phyloP scores from a whole-genome alignment of 1,140 invertebrate species.

The Berghia stephanieae region DNA sequence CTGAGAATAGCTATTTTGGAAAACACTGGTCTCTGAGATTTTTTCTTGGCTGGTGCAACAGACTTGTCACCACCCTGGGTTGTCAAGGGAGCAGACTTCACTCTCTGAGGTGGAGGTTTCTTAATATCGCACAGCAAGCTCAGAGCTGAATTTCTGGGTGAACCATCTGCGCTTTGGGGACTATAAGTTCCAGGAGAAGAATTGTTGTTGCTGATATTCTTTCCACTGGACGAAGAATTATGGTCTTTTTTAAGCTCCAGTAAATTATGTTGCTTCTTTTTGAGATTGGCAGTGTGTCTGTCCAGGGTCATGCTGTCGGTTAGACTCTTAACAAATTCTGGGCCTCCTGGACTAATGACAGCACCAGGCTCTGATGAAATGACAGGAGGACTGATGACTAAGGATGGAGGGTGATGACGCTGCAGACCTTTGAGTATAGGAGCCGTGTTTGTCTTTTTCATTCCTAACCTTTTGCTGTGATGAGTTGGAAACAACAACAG shows the following conservation, averaged over 20 bases:
- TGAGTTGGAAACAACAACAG: no score
- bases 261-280: constrained; percentile 32
- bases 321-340: constrained; percentile 54
- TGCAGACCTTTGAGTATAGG: constrained; percentile 44
- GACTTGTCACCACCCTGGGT: background rate
- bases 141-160: background rate
- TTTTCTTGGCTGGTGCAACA: constrained; percentile 23
- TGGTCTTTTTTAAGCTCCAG: background rate
- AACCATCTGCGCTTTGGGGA: background rate
- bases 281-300: constrained; percentile 33
- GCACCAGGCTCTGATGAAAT: constrained; percentile 20
- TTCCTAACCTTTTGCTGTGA: no score
- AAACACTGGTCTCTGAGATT: constrained; percentile 33
- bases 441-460: constrained; percentile 59
- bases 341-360: constrained; percentile 35
- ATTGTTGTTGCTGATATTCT: no score
- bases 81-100: constrained; percentile 5
- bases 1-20: constrained; percentile 60
- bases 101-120: constrained; percentile 31
- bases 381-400: constrained; percentile 32
- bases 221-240: background rate
- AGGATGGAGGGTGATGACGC: constrained; percentile 28
- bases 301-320: constrained; percentile 59
- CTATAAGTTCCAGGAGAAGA: background rate
- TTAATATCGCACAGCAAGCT: constrained; percentile 24